Conservation (phyloP, 2,797 vertebrate species). For the Oreochromis grahami region DNA sequence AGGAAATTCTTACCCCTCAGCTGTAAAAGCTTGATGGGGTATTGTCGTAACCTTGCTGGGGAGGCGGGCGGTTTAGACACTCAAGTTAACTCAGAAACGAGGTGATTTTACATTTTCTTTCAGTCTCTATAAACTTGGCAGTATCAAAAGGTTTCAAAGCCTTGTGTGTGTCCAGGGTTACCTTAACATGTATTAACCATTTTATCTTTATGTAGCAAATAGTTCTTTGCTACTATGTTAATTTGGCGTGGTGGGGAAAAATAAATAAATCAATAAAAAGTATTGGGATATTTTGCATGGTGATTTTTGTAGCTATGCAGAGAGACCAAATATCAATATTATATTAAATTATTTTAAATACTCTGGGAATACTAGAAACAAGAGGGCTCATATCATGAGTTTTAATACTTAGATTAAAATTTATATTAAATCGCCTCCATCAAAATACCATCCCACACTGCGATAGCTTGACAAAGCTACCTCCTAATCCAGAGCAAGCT, state of each 20-base stretch:
- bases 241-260: not conserved
- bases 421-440: not conserved
- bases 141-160: not conserved
- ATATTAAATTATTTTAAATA: not conserved
- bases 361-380: not conserved
- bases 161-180: not conserved
- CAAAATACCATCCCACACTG: not conserved
- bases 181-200: not conserved
- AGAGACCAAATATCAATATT: not conserved
- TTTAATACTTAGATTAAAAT: not conserved
- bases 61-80: not conserved
- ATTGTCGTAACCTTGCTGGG: too few relatives aligned
- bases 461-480: not conserved
- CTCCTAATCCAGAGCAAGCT: too few relatives aligned
- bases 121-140: not conserved
- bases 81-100: not conserved
- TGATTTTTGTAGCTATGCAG: not conserved
- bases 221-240: not conserved
- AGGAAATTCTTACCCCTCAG: not conserved
- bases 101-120: not conserved
- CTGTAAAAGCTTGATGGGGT: not conserved
- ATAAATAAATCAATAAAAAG: not conserved
- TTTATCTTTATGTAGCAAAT: not conserved
- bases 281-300: not conserved
- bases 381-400: not conserved